These are phyloP conservation scores for Bufo bufo DNA, from an alignment of 2,113 vertebrate species.

Conservation along the genomic window DNA sequence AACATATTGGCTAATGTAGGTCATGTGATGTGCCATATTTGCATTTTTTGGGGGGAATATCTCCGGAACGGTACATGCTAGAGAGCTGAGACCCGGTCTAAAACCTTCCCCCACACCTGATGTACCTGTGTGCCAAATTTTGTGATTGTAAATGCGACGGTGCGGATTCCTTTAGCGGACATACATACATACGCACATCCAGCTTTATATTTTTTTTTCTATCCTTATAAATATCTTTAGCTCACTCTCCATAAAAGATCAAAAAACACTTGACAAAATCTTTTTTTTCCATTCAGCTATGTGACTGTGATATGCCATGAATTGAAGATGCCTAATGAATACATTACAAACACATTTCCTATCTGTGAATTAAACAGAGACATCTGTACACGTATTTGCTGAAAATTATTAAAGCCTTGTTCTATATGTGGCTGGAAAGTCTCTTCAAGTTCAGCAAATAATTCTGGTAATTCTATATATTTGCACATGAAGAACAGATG, in stretches of 20 bases:
- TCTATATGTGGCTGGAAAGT: constrained; percentile 9
- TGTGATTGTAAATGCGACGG: too few species aligned
- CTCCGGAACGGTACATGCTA: too few species aligned
- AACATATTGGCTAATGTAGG: too few species aligned
- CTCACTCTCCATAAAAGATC: background rate
- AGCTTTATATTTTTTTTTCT: too few species aligned
- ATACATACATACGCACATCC: too few species aligned
- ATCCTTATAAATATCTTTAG: background rate
- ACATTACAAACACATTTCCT: constrained; percentile 10
- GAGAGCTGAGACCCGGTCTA: too few species aligned
- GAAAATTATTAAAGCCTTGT: constrained; percentile 2
- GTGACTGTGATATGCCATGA: background rate
- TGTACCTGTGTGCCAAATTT: too few species aligned
- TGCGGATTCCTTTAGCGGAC: too few species aligned
- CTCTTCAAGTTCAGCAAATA: constrained; percentile 1
- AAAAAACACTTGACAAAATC: background rate
- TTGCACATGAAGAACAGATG: constrained; percentile 3
- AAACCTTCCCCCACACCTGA: too few species aligned
- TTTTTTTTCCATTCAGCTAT: background rate
- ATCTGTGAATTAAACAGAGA: constrained; percentile 28
- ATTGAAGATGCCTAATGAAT: background rate
- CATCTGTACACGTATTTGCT: constrained; percentile 19
- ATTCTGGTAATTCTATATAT: background rate
- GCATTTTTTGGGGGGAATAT: too few species aligned
- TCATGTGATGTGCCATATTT: too few species aligned